Base-by-base conservation (phyloP, 2,797 vertebrate species). In the Leuciscus waleckii region DNA sequence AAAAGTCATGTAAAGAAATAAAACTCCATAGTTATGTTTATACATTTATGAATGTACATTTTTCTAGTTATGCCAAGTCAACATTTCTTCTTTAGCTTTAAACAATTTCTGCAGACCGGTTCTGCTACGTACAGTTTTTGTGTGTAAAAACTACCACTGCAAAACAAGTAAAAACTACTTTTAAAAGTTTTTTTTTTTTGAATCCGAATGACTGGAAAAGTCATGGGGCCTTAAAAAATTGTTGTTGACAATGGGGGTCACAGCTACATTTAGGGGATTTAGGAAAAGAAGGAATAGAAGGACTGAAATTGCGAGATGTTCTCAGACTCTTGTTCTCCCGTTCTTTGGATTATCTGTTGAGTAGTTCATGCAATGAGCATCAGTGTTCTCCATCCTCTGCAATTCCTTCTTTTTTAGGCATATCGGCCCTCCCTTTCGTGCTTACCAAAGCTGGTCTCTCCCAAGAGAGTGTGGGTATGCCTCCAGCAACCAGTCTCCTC, bases 401-500 rank as follows among this genome's bases (percentile, higher is more conserved):
- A 17, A 21, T 68, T 37, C 46, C 37, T 82, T 58, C 17, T 86
- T 54, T 65, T 41, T 54, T 37, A 76, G 69, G 54, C 16, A 75
- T 49, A 58, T 46, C 2, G 19, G 29, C 39, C 79, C 81, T 79
- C 68, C 49, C 23, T 79, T n/a, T 84, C 77, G 49, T 32, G 10
- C 83, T 29, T 83, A 83, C 82, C 80, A 85, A 84, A 87, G 37
- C 81, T 79, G 39, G 54, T 61, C 69, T 87, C 41, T 86, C 74
- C 83, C 65, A 39, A 29, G 76, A 88, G 84, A 84, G 51, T 63
- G 86, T 73, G 23, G 84, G 77, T 70, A 79, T 73, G 71, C 84
- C 79, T 88, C 65, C 1, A 76, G 26, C 49, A 49, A 35, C 74
- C 85, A 75, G 35, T n/a, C 49, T 43, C 19, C 46, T 79, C 9